Evolutionary conservation across 2,888 invertebrate species (phyloP).

Genomic region (Alloplasta piceator): DNA sequence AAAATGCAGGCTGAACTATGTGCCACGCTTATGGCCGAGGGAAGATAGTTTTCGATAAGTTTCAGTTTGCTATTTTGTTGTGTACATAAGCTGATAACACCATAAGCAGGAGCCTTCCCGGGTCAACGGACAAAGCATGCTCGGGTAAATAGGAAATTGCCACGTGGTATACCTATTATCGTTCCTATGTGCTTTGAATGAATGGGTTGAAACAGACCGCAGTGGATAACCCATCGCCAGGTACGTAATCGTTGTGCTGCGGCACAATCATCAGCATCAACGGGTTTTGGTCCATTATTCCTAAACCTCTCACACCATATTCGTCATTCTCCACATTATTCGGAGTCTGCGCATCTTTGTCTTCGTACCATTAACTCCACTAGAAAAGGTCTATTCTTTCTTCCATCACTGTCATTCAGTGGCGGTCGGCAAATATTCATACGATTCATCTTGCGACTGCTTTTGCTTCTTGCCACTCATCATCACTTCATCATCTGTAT

Average conservation of each 20-base stretch:
- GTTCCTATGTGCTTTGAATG: background rate
- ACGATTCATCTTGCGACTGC: slow-evolving; percentile 28
- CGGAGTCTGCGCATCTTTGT: slow-evolving; percentile 2
- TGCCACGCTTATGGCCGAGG: background rate
- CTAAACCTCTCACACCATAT: background rate
- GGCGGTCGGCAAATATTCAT: slow-evolving; percentile 25
- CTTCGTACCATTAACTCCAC: slow-evolving; percentile 7
- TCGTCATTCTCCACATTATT: slow-evolving; percentile 33
- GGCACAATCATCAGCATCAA: slow-evolving; percentile 13
- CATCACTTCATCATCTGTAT: background rate
- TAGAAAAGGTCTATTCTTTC: slow-evolving; percentile 20
- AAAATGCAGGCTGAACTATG: slow-evolving; percentile 29
- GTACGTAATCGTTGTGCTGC: slow-evolving; percentile 5
- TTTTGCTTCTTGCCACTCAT: slow-evolving; percentile 3
- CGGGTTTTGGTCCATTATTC: slow-evolving; percentile 44
- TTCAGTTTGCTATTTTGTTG: background rate
- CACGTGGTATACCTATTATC: background rate
- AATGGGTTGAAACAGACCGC: background rate
- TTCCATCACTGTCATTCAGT: slow-evolving; percentile 1
- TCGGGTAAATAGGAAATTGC: slow-evolving; percentile 13
- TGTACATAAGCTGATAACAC: slow-evolving; percentile 6
- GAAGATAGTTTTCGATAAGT: slow-evolving; percentile 33
- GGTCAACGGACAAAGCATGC: slow-evolving; percentile 17
- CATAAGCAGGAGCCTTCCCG: slow-evolving; percentile 1
- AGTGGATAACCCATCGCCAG: background rate